Base-by-base conservation (phyloP, 2,888 invertebrate species). In the Entomobrya proxima region DNA sequence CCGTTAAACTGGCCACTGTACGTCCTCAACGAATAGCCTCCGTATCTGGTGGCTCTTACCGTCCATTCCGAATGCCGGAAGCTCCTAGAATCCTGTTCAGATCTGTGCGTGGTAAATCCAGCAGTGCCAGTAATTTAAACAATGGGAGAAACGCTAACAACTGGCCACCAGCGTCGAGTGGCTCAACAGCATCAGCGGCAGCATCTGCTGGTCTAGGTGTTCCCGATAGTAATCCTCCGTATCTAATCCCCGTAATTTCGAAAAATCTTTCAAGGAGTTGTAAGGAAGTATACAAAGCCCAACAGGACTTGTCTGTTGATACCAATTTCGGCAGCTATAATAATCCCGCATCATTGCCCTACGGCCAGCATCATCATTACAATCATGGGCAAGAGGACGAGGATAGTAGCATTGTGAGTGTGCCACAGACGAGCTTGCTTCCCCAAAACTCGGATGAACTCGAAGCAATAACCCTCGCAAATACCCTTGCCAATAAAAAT, bases 11-110 rank as follows among this genome's bases (percentile, higher is more conserved):
- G 32, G 90, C 90, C 18, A 90, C 90, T 64, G 89, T 90, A 1
- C 86, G 88, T 55, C 90, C 90, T 27, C 90, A 90, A 82, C 44
- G 90, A 77, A 88, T 90, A 72, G 85, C 89, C 6, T 90, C 90
- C 5, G 85, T 89, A 24, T 86, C 86, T 21, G 88, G 86, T 37
- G 87, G 87, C 52, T 89, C 89, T 27, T 88, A 88, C 72, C 89
- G 90, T 61, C 90, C 89, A 50, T 89, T 88, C 75, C 81, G 89
- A 37, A 79, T 89, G 86, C 89, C 89, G 9, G 89, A 90, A 76
- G 90, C 89, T 2, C 88, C 89, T 0, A 84, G 88, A 88, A 88
- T 90, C 52, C 87, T 90, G 6, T 90, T 90, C 69, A 82, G 88
- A 11, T 89, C 89, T n/a, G 88, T 90, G 30, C 86, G 90, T 55